Conservation (phyloP, 2,797 vertebrate genomes). For the Gallinago solitaria region DNA sequence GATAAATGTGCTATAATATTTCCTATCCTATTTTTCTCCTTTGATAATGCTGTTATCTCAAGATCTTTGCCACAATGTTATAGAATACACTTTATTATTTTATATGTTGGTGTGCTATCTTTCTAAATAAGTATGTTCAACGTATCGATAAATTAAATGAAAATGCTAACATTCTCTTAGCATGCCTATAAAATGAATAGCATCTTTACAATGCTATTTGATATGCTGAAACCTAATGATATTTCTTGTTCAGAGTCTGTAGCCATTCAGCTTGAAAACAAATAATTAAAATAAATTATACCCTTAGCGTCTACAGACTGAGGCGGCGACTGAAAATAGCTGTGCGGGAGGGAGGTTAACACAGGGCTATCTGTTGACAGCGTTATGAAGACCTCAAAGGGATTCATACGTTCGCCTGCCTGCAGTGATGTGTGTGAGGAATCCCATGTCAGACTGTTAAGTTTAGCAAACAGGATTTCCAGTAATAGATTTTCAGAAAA, state of each 20-base stretch:
- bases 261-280: slow-evolving; percentile 70
- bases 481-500: slow-evolving; percentile 34
- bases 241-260: slow-evolving; percentile 49
- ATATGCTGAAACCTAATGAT: not conserved
- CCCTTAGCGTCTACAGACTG: slow-evolving; percentile 52
- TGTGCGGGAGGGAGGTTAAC: slow-evolving; percentile 52
- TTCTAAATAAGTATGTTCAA: slow-evolving; percentile 47
- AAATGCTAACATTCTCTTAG: not conserved
- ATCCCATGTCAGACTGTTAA: slow-evolving; percentile 35
- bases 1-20: slow-evolving; percentile 48
- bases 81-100: not conserved
- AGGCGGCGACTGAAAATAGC: slow-evolving; percentile 68
- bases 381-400: slow-evolving; percentile 46
- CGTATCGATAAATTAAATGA: slow-evolving; percentile 22
- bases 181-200: not conserved
- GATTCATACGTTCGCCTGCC: slow-evolving; percentile 23
- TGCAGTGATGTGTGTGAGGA: slow-evolving; percentile 42
- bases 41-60: slow-evolving; percentile 18
- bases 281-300: slow-evolving; percentile 80
- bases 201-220: slow-evolving; percentile 7
- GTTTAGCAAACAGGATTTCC: slow-evolving; percentile 52
- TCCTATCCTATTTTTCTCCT: not conserved
- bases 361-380: slow-evolving; percentile 71
- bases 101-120: not conserved
- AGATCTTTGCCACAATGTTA: not conserved